phyloP scores from a whole-genome alignment of 2,888 invertebrate species.

The Lepetodrilus schrolli region DNA sequence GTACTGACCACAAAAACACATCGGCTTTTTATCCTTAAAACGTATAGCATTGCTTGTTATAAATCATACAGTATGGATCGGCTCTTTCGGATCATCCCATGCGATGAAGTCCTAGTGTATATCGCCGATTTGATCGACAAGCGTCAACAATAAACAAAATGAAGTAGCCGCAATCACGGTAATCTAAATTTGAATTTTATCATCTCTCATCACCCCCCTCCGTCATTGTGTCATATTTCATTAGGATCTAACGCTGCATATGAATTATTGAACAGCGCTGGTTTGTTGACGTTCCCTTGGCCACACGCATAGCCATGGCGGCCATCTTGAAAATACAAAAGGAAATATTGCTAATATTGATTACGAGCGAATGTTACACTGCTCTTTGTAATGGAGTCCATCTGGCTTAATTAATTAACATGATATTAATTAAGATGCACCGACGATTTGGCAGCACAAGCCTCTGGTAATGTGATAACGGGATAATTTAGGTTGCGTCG shows the following conservation, averaged over 20 bases:
- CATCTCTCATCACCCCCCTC: neutral
- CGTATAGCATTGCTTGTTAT: too few relatives aligned
- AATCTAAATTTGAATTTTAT: slow-evolving; percentile 9
- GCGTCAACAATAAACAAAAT: neutral
- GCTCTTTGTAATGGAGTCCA: neutral
- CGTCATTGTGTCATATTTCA: slow-evolving; percentile 12
- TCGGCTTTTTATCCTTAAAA: too few relatives aligned
- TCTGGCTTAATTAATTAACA: slow-evolving; percentile 24
- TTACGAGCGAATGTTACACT: neutral
- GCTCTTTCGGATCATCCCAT: too few relatives aligned
- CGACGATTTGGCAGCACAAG: neutral
- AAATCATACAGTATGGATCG: too few relatives aligned
- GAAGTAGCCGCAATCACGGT: neutral
- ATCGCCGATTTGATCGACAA: neutral
- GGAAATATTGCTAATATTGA: neutral
- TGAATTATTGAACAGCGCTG: slow-evolving; percentile 12
- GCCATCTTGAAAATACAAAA: slow-evolving; percentile 17
- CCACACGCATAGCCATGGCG: neutral
- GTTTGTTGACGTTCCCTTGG: slow-evolving; percentile 8
- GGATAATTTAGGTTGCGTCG: too few relatives aligned
- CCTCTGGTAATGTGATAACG: too few relatives aligned
- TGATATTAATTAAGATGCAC: slow-evolving; percentile 9
- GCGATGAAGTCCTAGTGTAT: too few relatives aligned
- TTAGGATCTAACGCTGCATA: neutral
- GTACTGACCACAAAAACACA: too few relatives aligned